Conservation (phyloP, 2,113 vertebrate species). For the Stegostoma tigrinum region DNA sequence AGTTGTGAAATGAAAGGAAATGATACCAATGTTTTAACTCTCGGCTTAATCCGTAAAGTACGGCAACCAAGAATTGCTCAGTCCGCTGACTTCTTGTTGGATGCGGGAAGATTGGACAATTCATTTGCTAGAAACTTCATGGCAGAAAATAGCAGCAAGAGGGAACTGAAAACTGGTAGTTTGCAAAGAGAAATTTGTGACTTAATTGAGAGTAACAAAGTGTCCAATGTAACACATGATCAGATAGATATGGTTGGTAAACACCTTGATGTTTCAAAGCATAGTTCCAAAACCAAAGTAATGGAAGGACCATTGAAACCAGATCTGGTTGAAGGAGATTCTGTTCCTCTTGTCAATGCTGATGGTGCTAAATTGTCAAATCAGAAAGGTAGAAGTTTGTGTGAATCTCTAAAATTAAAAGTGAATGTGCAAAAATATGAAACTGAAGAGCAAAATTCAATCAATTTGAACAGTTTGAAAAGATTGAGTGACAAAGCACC, state of each 20-base stretch:
- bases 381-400: background rate
- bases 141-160: background rate
- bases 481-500: too few species aligned
- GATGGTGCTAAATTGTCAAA: background rate
- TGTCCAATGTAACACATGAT: background rate
- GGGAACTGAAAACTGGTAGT: background rate
- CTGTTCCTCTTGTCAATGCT: background rate
- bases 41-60: constrained; percentile 20
- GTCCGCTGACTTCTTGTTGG: background rate
- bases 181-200: background rate
- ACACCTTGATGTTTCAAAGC: background rate
- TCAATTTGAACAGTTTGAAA: background rate
- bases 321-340: background rate
- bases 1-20: background rate
- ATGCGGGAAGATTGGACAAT: too few species aligned
- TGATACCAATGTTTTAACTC: background rate
- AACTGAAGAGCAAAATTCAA: background rate
- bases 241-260: background rate
- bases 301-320: too few species aligned
- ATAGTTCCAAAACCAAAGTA: background rate
- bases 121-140: background rate
- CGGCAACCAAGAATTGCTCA: background rate
- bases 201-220: background rate
- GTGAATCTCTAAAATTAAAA: background rate
- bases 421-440: background rate